Evolutionary conservation across 2,797 vertebrate genomes (phyloP), one percentile per base, ranked within the genome.

Genomic region (Phyllotis vaccarum): DNA sequence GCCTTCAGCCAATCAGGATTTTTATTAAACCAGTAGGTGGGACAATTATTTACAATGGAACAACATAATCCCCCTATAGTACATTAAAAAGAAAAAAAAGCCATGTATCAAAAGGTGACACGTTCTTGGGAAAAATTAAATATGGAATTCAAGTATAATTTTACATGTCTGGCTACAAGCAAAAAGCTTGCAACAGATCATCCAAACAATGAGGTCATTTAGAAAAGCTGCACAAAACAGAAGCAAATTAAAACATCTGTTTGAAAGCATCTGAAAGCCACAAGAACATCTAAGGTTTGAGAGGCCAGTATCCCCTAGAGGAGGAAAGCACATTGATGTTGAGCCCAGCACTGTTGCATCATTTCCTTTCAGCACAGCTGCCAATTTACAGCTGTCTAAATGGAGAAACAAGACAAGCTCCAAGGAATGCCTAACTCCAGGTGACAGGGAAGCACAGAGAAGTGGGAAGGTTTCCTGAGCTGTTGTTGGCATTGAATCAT

Each of bases 31-130:
- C n/a, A n/a, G n/a, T n/a, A n/a, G n/a, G n/a, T n/a, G n/a, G n/a
- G n/a, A n/a, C n/a, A n/a, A n/a, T n/a, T n/a, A n/a, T n/a, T n/a
- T n/a, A n/a, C n/a, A n/a, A n/a, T n/a, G n/a, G n/a, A n/a, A n/a
- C n/a, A n/a, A n/a, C n/a, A n/a, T n/a, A n/a, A n/a, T n/a, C n/a
- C n/a, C n/a, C n/a, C n/a, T n/a, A n/a, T n/a, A n/a, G n/a, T n/a
- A n/a, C n/a, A n/a, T n/a, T n/a, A n/a, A n/a, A n/a, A n/a, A 49
- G 9, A 49, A 49, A 49, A 96, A 94, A 92, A 95, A 80, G 13
- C 76, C 93, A 85, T 79, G 83, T 68, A 95, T 93, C 94, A 92
- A 78, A 81, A 98, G 96, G 64, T 93, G 90, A 95, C 29, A 64
- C 66, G 49, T 27, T 88, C 19, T 90, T 87, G 24, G 37, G 37